A percentile compares a stretch with the other conserved stretches of the same genome.
phyloP scores from a whole-genome alignment of 2,113 vertebrate genomes.

The Carlito syrichta region DNA sequence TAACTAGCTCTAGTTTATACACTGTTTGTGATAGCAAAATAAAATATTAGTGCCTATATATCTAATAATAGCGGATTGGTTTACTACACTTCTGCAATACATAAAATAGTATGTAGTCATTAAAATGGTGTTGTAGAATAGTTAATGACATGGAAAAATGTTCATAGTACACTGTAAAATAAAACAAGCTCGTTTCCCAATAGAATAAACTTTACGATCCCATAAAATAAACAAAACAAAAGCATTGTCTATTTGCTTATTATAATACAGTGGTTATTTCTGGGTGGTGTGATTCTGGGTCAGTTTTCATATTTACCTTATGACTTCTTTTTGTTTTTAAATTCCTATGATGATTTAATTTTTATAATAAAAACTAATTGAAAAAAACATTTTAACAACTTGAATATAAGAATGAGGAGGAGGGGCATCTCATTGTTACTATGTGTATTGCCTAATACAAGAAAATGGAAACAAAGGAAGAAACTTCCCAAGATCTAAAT shows the following conservation, averaged over 20 bases:
- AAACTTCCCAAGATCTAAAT: not conserved
- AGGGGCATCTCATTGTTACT: not conserved
- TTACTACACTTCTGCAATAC: not conserved
- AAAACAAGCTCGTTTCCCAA: not conserved
- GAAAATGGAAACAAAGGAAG: not conserved
- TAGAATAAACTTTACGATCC: not conserved
- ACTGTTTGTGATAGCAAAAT: not conserved
- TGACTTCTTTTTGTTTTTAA: not conserved
- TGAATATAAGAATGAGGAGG: not conserved
- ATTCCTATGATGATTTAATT: not conserved
- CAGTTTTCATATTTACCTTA: not conserved
- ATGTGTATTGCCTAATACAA: accelerated
- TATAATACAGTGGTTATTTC: not conserved
- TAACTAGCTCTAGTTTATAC: not conserved
- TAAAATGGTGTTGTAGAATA: not conserved
- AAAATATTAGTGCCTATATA: not conserved
- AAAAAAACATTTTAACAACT: not conserved
- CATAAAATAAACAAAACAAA: not conserved
- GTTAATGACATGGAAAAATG: not conserved
- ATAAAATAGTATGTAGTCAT: not conserved
- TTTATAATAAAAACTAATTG: not conserved
- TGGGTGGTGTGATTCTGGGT: not conserved
- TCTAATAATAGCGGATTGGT: not conserved
- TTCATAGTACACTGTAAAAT: not conserved
- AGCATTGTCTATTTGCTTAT: not conserved